Percentiles rank a stretch among this genome's conserved stretches.
Conservation (phyloP, 2,797 vertebrate genomes). For the Rhodeus uyekii region DNA sequence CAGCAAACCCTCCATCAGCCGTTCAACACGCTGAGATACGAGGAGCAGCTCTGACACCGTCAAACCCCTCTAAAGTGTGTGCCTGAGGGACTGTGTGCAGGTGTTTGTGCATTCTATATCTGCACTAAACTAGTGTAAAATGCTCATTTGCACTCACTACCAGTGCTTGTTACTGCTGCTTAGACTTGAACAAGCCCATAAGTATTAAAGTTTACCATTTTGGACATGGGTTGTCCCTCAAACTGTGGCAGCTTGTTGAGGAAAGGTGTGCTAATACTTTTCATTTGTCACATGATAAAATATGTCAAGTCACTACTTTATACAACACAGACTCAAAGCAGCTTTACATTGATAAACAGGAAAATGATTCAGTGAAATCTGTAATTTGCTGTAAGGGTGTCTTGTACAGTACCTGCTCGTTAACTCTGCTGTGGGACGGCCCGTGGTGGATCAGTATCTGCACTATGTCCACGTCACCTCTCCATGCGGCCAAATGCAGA, state of each 20-base stretch:
- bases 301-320: not conserved
- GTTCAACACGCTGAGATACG: not conserved
- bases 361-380: not conserved
- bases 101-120: not conserved
- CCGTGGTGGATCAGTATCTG: slow-evolving; percentile 93
- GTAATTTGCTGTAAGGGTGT: not conserved
- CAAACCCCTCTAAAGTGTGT: slow-evolving; percentile 11
- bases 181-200: not conserved
- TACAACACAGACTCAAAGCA: not conserved
- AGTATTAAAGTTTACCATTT: not conserved
- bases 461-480: slow-evolving; percentile 94
- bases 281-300: not conserved
- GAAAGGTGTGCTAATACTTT: not conserved
- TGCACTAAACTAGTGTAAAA: not conserved
- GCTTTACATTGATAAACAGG: not conserved
- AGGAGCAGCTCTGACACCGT: not conserved
- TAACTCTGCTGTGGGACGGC: slow-evolving; percentile 92
- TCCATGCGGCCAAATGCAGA: slow-evolving; percentile 95
- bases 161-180: not conserved
- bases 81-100: not conserved
- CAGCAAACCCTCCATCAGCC: slow-evolving; percentile 27
- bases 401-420: slow-evolving; percentile 86
- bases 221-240: not conserved
- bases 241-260: not conserved
- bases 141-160: not conserved